Base-by-base conservation (phyloP, 2,888 invertebrate species). In the Brenthis daphne region DNA sequence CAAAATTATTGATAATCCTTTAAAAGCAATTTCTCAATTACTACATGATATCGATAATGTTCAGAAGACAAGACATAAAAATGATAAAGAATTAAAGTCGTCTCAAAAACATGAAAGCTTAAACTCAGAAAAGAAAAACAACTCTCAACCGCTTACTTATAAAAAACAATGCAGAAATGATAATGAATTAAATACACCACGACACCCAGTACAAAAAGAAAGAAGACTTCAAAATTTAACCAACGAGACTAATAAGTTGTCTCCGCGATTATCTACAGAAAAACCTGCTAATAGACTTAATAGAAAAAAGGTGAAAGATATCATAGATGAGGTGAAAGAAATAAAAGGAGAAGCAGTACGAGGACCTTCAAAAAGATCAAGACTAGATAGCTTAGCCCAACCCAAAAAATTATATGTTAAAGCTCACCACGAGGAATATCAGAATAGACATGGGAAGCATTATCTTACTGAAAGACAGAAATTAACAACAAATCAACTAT, bases 261-360 rank as follows among this genome's bases (percentile, higher is more conserved):
- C 72, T 58, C 63, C 57, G 20, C 67, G 70, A 33, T 14, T 47
- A 1, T 3, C 68, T 64, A 48, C 55, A 14, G 82, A 84, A 1
- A 83, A 85, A 65, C 70, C 75, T 14, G 43, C 67, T 16, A 81
- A 81, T 29, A 83, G 75, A 70, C 47, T 67, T 8, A 58, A 75
- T 1, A 85, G 78, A 69, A 86, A 83, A 67, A 88, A 87, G 73
- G 76, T 88, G 43, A 68, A 74, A 13, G 90, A 91, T 69, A 80
- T 89, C n/a, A 80, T 87, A 58, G 90, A 92, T 24, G 90, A 90
- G 77, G 88, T 78, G 4, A 91, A 87, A 77, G 91, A 92, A 81
- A 85, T 90, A 0, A 83, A 88, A 69, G 92, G 92, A 0, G 90
- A 92, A 77, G 92, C 91, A n/a, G 90, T 92, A 6, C 82, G 87